These are phyloP conservation scores for Ptychobarbus kaznakovi DNA, from an alignment of 2,797 vertebrate species.

Conservation along the genomic window DNA sequence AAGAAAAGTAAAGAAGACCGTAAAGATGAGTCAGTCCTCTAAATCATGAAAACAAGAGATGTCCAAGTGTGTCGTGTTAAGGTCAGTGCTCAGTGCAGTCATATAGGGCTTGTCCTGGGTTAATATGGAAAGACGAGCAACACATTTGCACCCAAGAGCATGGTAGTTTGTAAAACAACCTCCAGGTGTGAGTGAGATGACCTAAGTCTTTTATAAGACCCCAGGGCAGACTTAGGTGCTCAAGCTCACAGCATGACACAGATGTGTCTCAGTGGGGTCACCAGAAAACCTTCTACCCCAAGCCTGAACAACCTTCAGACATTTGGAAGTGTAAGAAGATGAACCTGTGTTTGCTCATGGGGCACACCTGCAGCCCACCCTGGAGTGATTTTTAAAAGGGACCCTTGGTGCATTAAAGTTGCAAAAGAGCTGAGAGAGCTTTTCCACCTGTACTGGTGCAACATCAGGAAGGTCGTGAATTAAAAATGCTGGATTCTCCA, in stretches of 20 bases:
- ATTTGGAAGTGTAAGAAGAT: slow-evolving; percentile 6
- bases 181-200: slow-evolving; percentile 56
- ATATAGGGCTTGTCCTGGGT: neutral
- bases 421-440: slow-evolving; percentile 20
- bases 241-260: slow-evolving; percentile 70
- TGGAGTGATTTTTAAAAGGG: slow-evolving; percentile 46
- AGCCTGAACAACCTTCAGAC: neutral
- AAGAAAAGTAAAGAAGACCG: slow-evolving; percentile 13
- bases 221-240: slow-evolving; percentile 34
- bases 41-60: slow-evolving; percentile 27
- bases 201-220: slow-evolving; percentile 55
- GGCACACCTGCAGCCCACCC: slow-evolving; percentile 78
- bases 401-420: slow-evolving; percentile 34
- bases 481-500: neutral
- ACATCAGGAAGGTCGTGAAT: neutral
- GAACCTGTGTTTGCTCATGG: slow-evolving; percentile 28
- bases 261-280: slow-evolving; percentile 75
- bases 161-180: slow-evolving; percentile 42
- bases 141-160: slow-evolving; percentile 26
- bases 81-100: slow-evolving; percentile 34
- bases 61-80: slow-evolving; percentile 22
- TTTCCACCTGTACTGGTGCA: neutral
- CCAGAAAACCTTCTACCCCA: slow-evolving; percentile 18
- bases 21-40: slow-evolving; percentile 1
- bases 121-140: slow-evolving; percentile 46